Conservation (phyloP, 2,113 vertebrate species). For the human (Homo sapiens) region DNA sequence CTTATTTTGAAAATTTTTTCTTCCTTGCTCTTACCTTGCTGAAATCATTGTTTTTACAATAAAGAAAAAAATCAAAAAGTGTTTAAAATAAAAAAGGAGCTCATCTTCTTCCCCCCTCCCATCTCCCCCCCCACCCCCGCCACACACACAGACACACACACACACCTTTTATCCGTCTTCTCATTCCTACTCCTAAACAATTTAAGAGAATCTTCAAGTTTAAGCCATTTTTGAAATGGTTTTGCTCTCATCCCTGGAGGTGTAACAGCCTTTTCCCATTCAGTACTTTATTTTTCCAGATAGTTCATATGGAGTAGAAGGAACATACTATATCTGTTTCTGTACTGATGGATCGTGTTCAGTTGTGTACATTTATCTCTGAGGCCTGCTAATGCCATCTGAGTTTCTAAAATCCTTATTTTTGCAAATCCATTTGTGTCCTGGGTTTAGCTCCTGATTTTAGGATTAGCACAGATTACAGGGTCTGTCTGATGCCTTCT, state of each 20-base stretch:
- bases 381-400: conserved; percentile 62
- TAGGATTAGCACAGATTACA: conserved; percentile 75
- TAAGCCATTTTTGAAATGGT: background rate
- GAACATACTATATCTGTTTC: background rate
- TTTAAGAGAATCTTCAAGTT: background rate
- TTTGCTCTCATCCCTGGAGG: background rate
- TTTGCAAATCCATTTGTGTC: conserved; percentile 75
- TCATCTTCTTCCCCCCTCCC: background rate
- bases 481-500: conserved; percentile 56
- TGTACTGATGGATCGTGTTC: background rate
- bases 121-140: background rate
- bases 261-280: background rate
- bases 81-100: background rate
- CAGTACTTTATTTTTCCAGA: background rate
- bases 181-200: background rate
- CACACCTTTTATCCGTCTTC: background rate
- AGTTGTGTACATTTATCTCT: conserved; percentile 33
- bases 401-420: conserved; percentile 70
- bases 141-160: too few relatives aligned
- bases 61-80: background rate
- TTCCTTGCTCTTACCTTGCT: background rate
- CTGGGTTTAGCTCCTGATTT: conserved; percentile 66
- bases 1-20: background rate
- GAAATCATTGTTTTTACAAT: conserved; percentile 17
- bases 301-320: background rate